Evolutionary conservation across 2,888 invertebrate genomes (phyloP), one percentile per base, ranked within the genome.

Genomic region (Drosophila histrio): DNA sequence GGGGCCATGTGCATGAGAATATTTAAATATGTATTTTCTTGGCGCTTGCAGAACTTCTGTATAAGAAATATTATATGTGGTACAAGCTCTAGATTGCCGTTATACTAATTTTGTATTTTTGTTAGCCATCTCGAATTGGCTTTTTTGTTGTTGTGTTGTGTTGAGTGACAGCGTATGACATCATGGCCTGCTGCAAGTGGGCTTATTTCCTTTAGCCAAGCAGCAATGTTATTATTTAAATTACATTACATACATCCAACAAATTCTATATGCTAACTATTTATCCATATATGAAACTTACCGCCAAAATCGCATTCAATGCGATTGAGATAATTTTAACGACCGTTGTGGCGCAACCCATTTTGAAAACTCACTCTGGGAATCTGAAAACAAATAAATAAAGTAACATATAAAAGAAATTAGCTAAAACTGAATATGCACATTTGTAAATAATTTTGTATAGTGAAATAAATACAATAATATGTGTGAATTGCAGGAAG

Each of bases 231-330:
- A 67, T 59, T 46, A 32, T 50, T 34, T 36, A 46, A 54, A 61
- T 52, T 30, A 43, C 17, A 21, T 19, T 46, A 26, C 24, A 47
- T 30, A 5, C n/a, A 21, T 3, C 9, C 24, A 36, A 7, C 22
- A 17, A 30, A 15, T 30, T 3, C 7, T 38, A 22, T 53, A 43
- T 53, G 30, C 26, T 11, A 11, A 26, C 19, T 59, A 38, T 22
- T 36, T 65, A 19, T 19, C 32, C 75, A 57, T 44, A 53, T 26
- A 46, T 21, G 15, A 46, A 34, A 87, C 90, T 90, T 83, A 90
- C 90, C 90, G 90, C 89, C 80, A 90, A 74, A 81, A 90, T 76
- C 56, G 79, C 80, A 73, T 90, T 89, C 64, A 88, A 67, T 54
- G 71, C 73, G 49, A 89, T 81, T n/a, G 82, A 84, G 66, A 84